phyloP scores from a whole-genome alignment of 2,113 vertebrate genomes.

The Neolamprologus modestus region DNA sequence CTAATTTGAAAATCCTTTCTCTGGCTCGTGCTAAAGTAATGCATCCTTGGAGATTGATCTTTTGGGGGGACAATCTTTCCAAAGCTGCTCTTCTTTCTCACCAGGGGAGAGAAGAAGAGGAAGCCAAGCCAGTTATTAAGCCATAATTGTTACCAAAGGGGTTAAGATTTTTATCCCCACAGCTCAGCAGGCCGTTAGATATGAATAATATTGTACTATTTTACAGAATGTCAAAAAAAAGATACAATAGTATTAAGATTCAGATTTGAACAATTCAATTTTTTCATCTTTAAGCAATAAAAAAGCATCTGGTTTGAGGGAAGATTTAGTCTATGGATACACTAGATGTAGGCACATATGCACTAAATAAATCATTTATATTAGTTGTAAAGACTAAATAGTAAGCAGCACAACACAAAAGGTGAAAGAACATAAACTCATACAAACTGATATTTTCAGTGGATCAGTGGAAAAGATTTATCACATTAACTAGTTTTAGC shows the following conservation, averaged over 20 bases:
- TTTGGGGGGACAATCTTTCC: conserved; percentile 8
- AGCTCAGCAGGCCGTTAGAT: conserved; percentile 14
- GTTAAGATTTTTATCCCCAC: conserved; percentile 31
- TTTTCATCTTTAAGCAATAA: conserved; percentile 19
- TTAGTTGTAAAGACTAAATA: background rate
- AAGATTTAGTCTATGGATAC: background rate
- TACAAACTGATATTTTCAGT: background rate
- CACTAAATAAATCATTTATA: background rate
- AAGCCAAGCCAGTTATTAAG: conserved; percentile 2
- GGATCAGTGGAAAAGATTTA: background rate
- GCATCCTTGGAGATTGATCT: conserved; percentile 5
- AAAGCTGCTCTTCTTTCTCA: background rate
- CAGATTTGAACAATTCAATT: conserved; percentile 10
- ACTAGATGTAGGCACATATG: background rate
- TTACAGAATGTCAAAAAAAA: background rate
- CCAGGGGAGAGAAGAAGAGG: background rate
- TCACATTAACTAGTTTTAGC: background rate
- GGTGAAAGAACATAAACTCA: background rate
- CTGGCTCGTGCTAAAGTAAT: background rate
- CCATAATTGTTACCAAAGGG: conserved; percentile 52
- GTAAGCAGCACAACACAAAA: background rate
- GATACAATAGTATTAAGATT: background rate
- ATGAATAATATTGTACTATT: background rate
- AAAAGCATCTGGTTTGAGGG: background rate
- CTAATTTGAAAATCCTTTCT: background rate